Conservation (phyloP, 2,113 vertebrate genomes). For the Callocephalon fimbriatum region DNA sequence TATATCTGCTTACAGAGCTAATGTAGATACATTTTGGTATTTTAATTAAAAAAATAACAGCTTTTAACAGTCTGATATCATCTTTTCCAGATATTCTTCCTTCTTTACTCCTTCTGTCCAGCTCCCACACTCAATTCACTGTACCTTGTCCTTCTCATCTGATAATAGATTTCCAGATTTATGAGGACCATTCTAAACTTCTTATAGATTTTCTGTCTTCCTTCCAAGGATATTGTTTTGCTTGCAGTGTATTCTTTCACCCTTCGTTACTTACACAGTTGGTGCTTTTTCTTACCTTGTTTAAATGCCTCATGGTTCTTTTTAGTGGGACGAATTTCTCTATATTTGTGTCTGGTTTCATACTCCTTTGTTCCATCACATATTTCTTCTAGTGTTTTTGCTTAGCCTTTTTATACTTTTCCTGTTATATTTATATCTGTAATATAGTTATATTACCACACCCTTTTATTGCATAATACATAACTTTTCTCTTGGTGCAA, state of each 20-base stretch:
- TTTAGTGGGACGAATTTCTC: slow-evolving; percentile 48
- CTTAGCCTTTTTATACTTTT: slow-evolving; percentile 16
- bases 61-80: neutral
- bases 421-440: slow-evolving; percentile 38
- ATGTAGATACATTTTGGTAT: neutral
- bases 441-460: slow-evolving; percentile 41
- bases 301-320: slow-evolving; percentile 42
- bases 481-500: neutral
- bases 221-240: neutral
- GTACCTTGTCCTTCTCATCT: neutral
- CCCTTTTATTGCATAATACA: slow-evolving; percentile 41
- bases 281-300: slow-evolving; percentile 28
- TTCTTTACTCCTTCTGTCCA: neutral
- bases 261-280: slow-evolving; percentile 13
- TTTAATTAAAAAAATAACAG: neutral
- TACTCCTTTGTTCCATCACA: slow-evolving; percentile 13
- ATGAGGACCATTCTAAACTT: neutral
- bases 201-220: slow-evolving; percentile 11
- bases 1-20: neutral
- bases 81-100: neutral
- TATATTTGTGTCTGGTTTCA: slow-evolving; percentile 36
- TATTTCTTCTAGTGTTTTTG: slow-evolving; percentile 29
- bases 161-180: slow-evolving; percentile 26
- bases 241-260: slow-evolving; percentile 1
- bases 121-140: neutral